A percentile compares a stretch with the other conserved stretches of the same genome.
phyloP scores from a whole-genome alignment of 2,113 vertebrate genomes.

The Alouatta palliata region DNA sequence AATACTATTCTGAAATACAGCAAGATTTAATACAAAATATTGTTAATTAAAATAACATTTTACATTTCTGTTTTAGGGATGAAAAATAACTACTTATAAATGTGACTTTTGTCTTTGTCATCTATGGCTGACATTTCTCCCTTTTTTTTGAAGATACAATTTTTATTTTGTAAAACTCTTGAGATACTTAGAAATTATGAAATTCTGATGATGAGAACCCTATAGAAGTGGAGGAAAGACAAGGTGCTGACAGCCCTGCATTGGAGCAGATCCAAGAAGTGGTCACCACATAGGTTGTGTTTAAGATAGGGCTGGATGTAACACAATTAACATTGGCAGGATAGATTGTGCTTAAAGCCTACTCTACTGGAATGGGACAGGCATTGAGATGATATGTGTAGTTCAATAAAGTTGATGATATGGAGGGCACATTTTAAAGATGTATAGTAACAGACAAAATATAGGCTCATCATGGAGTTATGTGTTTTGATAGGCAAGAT shows the following conservation, averaged over 20 bases:
- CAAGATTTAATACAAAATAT: slow-evolving; percentile 1
- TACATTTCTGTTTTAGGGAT: background rate
- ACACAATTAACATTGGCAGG: background rate
- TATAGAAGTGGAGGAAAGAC: background rate
- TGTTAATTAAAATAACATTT: slow-evolving; percentile 41
- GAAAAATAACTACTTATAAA: background rate
- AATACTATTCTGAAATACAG: slow-evolving; percentile 12
- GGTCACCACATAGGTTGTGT: background rate
- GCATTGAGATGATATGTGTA: background rate
- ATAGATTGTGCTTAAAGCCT: background rate
- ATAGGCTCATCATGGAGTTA: background rate
- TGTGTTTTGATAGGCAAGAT: background rate
- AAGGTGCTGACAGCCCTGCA: background rate
- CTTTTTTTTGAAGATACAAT: background rate
- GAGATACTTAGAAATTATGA: background rate
- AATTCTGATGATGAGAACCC: background rate
- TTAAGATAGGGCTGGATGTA: background rate
- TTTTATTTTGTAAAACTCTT: slow-evolving; percentile 13
- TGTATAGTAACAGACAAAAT: background rate
- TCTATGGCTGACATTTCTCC: background rate
- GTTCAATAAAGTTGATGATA: background rate
- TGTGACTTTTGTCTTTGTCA: background rate
- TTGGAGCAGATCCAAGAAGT: background rate
- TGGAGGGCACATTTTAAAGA: background rate
- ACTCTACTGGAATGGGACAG: background rate